These are phyloP conservation scores for Aphelenchoides bicaudatus DNA, from an alignment of 2,888 invertebrate genomes.

Conservation along the genomic window DNA sequence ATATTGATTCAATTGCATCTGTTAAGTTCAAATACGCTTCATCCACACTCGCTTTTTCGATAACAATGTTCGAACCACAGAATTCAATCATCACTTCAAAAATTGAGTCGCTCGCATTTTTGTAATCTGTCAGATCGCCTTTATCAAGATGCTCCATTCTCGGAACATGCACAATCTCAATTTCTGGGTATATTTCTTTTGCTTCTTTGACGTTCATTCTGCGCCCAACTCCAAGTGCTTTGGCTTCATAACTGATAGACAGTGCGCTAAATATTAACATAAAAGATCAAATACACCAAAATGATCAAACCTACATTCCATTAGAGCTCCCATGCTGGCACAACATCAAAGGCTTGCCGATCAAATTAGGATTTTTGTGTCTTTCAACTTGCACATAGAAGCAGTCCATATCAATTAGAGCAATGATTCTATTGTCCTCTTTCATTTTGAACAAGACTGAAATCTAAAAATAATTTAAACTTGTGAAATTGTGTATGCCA, in stretches of 20 bases:
- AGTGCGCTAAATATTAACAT: neutral
- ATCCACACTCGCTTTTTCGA: constrained; percentile 1
- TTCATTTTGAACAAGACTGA: too few relatives aligned
- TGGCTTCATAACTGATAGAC: constrained; percentile 2
- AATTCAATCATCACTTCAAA: neutral
- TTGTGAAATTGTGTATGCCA: too few relatives aligned
- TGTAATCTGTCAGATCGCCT: neutral
- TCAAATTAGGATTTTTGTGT: constrained; percentile 1
- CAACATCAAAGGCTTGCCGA: neutral
- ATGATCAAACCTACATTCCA: too few relatives aligned
- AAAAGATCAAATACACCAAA: neutral
- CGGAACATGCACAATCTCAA: neutral
- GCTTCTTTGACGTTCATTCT: neutral
- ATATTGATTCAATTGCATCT: too few relatives aligned
- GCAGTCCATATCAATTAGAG: neutral
- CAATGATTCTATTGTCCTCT: too few relatives aligned
- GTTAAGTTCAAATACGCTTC: constrained; percentile 1
- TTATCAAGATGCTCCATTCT: neutral
- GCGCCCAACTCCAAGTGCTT: neutral
- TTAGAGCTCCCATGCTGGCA: neutral
- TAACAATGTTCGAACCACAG: constrained; percentile 1
- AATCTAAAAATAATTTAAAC: too few relatives aligned
- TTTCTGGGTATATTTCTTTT: neutral
- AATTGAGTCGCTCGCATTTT: neutral
- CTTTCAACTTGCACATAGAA: constrained; percentile 6